Percentiles rank a stretch among this genome's conserved stretches.
These are phyloP conservation scores for Caerostris extrusa DNA, from an alignment of 1,140 invertebrate species.

Conservation along the genomic window DNA sequence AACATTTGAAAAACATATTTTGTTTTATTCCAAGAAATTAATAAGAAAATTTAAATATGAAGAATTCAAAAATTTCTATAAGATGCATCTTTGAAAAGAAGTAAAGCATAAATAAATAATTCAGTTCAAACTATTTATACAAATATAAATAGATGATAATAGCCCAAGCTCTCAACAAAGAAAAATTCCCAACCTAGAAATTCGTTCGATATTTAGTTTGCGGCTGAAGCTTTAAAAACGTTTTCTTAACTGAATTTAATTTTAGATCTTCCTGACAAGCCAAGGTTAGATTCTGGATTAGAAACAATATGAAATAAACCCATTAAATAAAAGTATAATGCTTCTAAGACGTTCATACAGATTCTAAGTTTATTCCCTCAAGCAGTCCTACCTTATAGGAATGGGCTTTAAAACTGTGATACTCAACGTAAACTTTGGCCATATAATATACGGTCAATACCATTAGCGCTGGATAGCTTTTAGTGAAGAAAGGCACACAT, in stretches of 20 bases:
- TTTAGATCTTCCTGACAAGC: background rate
- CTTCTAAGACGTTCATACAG: background rate
- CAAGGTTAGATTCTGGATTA: background rate
- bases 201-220: background rate
- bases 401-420: slow-evolving; percentile 57
- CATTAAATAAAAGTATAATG: slow-evolving; percentile 32
- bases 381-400: slow-evolving; percentile 1
- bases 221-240: background rate
- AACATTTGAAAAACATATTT: too few species aligned
- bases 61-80: too few species aligned
- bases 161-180: too few species aligned
- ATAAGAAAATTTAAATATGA: too few species aligned
- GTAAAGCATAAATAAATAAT: too few species aligned
- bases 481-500: slow-evolving; percentile 1
- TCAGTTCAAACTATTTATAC: too few species aligned
- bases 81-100: too few species aligned
- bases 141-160: too few species aligned
- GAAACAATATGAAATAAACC: slow-evolving; percentile 19
- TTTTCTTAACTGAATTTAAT: background rate
- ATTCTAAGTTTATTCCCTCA: slow-evolving; percentile 33
- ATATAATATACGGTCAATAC: slow-evolving; percentile 55
- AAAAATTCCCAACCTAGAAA: too few species aligned
- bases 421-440: slow-evolving; percentile 28
- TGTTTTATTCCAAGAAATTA: too few species aligned
- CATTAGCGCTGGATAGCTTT: slow-evolving; percentile 27